These are phyloP conservation scores for Eospalax fontanierii DNA, from an alignment of 2,797 vertebrate species.

Conservation along the genomic window DNA sequence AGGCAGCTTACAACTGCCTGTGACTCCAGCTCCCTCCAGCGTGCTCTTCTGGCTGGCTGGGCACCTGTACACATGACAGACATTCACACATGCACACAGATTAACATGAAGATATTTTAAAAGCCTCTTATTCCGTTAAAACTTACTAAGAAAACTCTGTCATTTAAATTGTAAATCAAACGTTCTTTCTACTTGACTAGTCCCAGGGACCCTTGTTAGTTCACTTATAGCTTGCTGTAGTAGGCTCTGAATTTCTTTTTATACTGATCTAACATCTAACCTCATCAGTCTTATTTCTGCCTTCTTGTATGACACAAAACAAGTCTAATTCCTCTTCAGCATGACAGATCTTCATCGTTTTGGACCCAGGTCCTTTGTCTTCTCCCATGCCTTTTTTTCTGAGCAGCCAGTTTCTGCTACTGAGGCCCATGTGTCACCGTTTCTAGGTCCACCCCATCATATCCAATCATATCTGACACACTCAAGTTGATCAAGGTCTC, in stretches of 20 bases:
- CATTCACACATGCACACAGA: background rate
- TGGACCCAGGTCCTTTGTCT: background rate
- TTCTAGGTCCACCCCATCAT: background rate
- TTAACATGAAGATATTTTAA: background rate
- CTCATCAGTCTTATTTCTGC: background rate
- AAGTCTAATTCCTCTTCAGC: background rate
- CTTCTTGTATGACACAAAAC: background rate
- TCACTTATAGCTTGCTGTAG: background rate
- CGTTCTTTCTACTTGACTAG: background rate
- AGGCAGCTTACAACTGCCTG: background rate
- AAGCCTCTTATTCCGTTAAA: constrained; percentile 14
- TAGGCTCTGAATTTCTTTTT: background rate
- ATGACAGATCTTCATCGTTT: background rate
- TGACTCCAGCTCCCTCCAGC: background rate
- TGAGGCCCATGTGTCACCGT: background rate
- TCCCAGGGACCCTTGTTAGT: background rate
- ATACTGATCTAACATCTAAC: background rate
- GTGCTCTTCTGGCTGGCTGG: background rate
- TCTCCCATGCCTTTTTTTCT: background rate
- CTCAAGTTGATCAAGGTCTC: constrained; percentile 38
- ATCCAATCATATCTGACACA: constrained; percentile 6
- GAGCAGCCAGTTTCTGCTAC: background rate
- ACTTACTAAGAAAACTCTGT: background rate
- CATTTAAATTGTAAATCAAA: background rate
- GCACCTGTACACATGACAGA: background rate